A percentile compares a stretch with the other conserved stretches of the same genome.
Evolutionary conservation across 2,797 vertebrate species (phyloP).

Genomic region (Oreonectes daqikongensis): DNA sequence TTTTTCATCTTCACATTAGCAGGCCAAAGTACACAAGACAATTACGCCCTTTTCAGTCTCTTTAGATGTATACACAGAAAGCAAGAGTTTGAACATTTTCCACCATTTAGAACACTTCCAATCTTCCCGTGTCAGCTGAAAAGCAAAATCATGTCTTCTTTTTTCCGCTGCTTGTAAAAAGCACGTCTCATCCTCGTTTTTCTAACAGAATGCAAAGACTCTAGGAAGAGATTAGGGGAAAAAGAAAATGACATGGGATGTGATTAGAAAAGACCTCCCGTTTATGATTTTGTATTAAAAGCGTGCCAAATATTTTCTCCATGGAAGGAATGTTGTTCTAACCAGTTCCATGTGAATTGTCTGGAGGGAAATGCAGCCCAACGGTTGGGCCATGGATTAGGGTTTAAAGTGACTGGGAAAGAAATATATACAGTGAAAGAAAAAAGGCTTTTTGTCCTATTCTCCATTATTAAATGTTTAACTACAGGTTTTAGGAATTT

Average conservation of each 20-base stretch:
- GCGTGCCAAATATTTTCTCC: constrained; percentile 80
- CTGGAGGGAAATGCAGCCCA: constrained; percentile 72
- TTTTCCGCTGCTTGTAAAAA: constrained; percentile 13
- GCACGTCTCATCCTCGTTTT: constrained; percentile 38
- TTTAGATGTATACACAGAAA: constrained; percentile 36
- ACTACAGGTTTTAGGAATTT: constrained; percentile 51
- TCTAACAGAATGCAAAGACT: constrained; percentile 61
- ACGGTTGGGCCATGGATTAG: constrained; percentile 70
- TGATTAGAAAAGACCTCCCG: constrained; percentile 78
- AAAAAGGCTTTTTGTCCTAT: constrained; percentile 51
- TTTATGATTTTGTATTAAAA: constrained; percentile 82
- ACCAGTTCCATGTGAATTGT: constrained; percentile 85
- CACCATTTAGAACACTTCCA: constrained; percentile 57
- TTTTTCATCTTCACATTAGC: constrained; percentile 36
- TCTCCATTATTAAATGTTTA: constrained; percentile 42
- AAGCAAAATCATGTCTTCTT: constrained; percentile 44
- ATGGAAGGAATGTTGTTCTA: constrained; percentile 84
- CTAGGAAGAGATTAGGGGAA: constrained; percentile 69
- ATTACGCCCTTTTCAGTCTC: constrained; percentile 49
- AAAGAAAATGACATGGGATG: constrained; percentile 76
- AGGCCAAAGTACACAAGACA: constrained; percentile 59
- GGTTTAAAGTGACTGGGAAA: constrained; percentile 70
- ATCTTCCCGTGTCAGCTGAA: constrained; percentile 46
- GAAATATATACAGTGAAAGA: constrained; percentile 67
- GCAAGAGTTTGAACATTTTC: constrained; percentile 59